Base-by-base conservation (phyloP, 1,140 invertebrate genomes). In the Dinoponera quadriceps region DNA sequence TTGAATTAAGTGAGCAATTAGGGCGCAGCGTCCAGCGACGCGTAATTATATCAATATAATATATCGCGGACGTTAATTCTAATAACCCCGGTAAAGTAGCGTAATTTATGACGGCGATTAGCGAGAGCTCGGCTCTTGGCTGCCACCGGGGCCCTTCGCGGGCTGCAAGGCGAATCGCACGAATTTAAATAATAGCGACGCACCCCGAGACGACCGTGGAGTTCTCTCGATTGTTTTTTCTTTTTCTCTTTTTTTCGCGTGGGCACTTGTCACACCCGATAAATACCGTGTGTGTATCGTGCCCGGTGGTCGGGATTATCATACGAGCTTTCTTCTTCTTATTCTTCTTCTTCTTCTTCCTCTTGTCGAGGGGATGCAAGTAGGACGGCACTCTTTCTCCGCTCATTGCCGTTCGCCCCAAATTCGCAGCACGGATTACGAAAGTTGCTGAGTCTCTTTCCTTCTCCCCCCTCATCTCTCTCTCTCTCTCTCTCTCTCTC, bases 1-100 rank as follows among this genome's bases (percentile, higher is more conserved):
- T 69, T 57, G 22, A 80, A 80, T 69, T 80, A 66, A 77, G 48
- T n/a, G 16, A 68, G 49, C 63, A 68, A 80, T 80, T 69, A 80
- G 65, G 51, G 18, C 75, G 63, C 22, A 18, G 33, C 51, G 22
- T 54, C 16, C 60, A 77, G 29, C 20, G 29, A 68, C 5, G 51
- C 51, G 51, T 80, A 69, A 68, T 66, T 78, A 66, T 66, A 66
- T 66, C 62, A 25, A 55, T 78, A 57, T 69, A 80, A 80, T 80
- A 57, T 69, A 57, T 48, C 22, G 51, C 22, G 33, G n/a, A 57
- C 22, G 18, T 80, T 69, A 33, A 25, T 29, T 69, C 22, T 78
- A 69, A 78, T 68, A 44, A 25, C 27, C 13, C 13, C 5, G 29
- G 20, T 27, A 54, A 66, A 54, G 27, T 38, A 66, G 29, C 49